Conservation (phyloP, 2,888 invertebrate genomes). For the Conomelus anceps region DNA sequence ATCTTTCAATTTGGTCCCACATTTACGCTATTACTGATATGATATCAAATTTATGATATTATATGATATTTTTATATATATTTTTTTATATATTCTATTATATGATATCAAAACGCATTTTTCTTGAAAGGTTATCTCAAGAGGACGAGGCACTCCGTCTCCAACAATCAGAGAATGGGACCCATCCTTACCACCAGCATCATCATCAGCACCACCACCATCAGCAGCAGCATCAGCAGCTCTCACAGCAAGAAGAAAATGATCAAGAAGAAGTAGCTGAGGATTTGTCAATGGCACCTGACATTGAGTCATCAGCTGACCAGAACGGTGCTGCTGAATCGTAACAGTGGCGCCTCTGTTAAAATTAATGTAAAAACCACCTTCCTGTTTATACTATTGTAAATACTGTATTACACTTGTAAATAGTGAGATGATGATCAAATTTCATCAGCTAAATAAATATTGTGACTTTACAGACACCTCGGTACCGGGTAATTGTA, state of each 20-base stretch:
- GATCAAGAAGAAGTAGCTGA: constrained; percentile 21
- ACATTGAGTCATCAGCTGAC: constrained; percentile 13
- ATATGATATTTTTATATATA: no score
- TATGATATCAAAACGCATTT: not conserved
- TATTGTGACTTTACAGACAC: not conserved
- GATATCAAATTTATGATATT: no score
- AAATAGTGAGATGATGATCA: not conserved
- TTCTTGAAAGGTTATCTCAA: not conserved
- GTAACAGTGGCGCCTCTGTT: constrained; percentile 16
- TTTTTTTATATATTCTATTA: not conserved
- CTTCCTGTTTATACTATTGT: not conserved
- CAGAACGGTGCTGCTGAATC: constrained; percentile 19
- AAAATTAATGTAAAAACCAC: not conserved
- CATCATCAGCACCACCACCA: constrained; percentile 1
- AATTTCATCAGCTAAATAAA: not conserved
- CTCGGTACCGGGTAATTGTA: not conserved
- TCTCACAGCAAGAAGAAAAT: not conserved
- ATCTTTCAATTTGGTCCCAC: no score
- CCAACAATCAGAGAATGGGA: constrained; percentile 20
- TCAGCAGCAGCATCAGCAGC: constrained; percentile 12
- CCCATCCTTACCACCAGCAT: not conserved
- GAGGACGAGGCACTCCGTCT: constrained; percentile 18
- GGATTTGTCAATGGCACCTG: constrained; percentile 20
- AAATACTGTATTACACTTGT: not conserved
- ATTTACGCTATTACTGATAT: no score